These are phyloP conservation scores for Imbricaverruca yamaguchii DNA, from an alignment of 2,888 invertebrate genomes.

Conservation along the genomic window DNA sequence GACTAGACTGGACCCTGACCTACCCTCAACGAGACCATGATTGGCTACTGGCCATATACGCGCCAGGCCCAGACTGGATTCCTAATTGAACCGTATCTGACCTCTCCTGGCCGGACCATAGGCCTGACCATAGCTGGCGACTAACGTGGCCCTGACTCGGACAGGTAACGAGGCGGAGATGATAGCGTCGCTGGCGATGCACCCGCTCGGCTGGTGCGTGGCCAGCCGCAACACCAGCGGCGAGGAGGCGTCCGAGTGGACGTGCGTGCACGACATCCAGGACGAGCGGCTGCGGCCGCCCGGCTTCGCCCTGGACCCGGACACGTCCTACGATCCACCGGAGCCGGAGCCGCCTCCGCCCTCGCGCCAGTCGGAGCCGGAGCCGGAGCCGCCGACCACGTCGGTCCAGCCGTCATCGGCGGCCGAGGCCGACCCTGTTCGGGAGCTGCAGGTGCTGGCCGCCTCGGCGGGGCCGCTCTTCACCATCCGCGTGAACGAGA, in stretches of 20 bases:
- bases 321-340: not conserved
- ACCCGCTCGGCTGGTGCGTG: conserved; percentile 84
- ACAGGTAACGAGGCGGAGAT: conserved; percentile 71
- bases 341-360: conserved; percentile 7
- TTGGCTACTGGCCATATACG: no score
- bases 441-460: conserved; percentile 19
- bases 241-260: conserved; percentile 86
- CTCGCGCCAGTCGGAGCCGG: not conserved
- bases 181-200: conserved; percentile 71
- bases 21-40: no score
- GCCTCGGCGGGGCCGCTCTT: not conserved
- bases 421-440: not conserved
- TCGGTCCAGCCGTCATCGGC: not conserved
- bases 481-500: conserved; percentile 18
- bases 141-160: not conserved
- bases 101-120: no score
- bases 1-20: no score
- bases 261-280: conserved; percentile 88
- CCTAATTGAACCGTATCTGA: no score
- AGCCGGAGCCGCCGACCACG: not conserved
- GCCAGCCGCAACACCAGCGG: conserved; percentile 78
- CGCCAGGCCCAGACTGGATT: no score
- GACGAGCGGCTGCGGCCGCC: conserved; percentile 40
- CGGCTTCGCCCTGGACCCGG: not conserved
- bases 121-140: no score